Percentiles rank a stretch among this genome's conserved stretches.
Evolutionary conservation across 2,113 vertebrate genomes (phyloP).

Genomic region (Nestor notabilis): DNA sequence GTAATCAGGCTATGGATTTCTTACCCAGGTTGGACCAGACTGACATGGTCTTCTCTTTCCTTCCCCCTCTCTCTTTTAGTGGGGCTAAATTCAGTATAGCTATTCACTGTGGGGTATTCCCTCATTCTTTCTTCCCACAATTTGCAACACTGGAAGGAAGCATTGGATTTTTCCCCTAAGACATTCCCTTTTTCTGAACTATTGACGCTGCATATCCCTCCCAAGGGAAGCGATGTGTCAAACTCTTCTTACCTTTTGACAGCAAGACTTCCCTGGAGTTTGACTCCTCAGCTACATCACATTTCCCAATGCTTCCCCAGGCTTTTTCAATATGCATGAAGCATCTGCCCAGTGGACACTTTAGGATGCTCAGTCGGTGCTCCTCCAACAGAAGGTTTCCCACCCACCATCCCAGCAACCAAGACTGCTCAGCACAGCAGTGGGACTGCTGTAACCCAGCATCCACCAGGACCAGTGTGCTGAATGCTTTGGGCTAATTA

Average conservation of each 20-base stretch:
- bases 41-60: too few relatives aligned
- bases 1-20: background rate
- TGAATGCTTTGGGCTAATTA: background rate
- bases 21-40: background rate
- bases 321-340: background rate
- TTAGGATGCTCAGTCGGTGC: background rate
- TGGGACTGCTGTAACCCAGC: background rate
- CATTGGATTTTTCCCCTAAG: background rate
- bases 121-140: background rate
- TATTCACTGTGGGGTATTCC: background rate
- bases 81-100: background rate
- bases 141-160: background rate
- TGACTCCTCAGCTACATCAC: background rate
- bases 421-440: rapidly evolving
- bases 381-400: background rate
- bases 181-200: background rate
- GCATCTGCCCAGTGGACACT: background rate
- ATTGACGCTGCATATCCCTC: background rate
- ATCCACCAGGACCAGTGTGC: rapidly evolving
- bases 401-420: background rate
- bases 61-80: background rate
- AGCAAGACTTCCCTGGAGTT: background rate
- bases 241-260: background rate
- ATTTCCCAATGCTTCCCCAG: background rate
- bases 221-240: background rate